phyloP scores from a whole-genome alignment of 1,140 invertebrate species.

The Uloborus diversus region DNA sequence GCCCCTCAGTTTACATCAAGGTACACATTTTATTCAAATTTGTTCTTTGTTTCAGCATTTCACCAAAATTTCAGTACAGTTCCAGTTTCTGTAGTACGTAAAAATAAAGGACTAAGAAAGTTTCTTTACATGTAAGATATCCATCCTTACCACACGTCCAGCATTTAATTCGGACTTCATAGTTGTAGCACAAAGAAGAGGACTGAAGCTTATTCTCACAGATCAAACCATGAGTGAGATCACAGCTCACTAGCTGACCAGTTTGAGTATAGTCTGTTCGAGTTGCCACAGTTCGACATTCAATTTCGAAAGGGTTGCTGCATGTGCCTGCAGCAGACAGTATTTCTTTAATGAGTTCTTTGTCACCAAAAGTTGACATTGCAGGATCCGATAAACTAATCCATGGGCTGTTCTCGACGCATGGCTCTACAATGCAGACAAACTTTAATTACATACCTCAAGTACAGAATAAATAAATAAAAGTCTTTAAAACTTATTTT shows the following conservation, averaged over 20 bases:
- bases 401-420: slow-evolving; percentile 60
- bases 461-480: no score
- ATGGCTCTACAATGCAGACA: slow-evolving; percentile 14
- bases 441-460: no score
- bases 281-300: slow-evolving; percentile 59
- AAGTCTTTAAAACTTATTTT: no score
- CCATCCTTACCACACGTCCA: slow-evolving; percentile 59
- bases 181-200: slow-evolving; percentile 60
- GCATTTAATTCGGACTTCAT: slow-evolving; percentile 63
- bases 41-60: neutral
- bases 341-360: slow-evolving; percentile 50
- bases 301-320: slow-evolving; percentile 60
- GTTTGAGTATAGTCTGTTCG: slow-evolving; percentile 16
- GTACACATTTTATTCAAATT: neutral
- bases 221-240: slow-evolving; percentile 63
- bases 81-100: neutral
- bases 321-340: slow-evolving; percentile 48
- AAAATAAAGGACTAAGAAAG: neutral
- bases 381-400: slow-evolving; percentile 61
- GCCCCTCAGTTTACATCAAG: no score
- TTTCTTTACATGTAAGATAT: no score
- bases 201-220: slow-evolving; percentile 61
- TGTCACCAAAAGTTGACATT: slow-evolving; percentile 35
- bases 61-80: neutral
- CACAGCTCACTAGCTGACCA: slow-evolving; percentile 63